Evolutionary conservation across 53 echinoderm and acorn worm species (phyloP).

Genomic region (Arbacia lixula): DNA sequence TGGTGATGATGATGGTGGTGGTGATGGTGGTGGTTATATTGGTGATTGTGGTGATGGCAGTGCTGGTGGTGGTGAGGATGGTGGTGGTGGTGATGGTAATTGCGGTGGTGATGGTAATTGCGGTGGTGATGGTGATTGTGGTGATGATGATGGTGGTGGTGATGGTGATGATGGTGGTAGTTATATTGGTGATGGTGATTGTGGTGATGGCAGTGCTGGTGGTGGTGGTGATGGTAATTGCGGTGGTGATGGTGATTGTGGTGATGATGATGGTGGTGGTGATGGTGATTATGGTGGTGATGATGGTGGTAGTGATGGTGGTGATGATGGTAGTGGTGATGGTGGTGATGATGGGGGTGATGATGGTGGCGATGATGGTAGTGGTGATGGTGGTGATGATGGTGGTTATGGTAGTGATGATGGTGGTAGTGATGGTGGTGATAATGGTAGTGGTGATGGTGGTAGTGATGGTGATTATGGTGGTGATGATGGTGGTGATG

Average conservation of each 20-base stretch:
- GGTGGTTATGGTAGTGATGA: background rate
- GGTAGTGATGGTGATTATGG: background rate
- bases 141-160: background rate
- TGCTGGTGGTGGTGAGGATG: background rate
- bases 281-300: background rate
- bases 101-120: background rate
- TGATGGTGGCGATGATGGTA: background rate
- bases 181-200: background rate
- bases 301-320: background rate
- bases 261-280: background rate
- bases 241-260: background rate
- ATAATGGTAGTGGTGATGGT: background rate
- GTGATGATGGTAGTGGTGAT: background rate
- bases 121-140: background rate
- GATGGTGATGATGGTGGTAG: conserved; percentile 2
- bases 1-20: background rate
- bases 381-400: background rate
- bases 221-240: background rate
- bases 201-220: background rate
- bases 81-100: background rate
- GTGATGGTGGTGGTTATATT: background rate
- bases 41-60: background rate
- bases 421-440: background rate
- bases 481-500: background rate
- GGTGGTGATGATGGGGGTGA: background rate